Conservation (phyloP, 2,797 vertebrate genomes). For the Morus bassanus region DNA sequence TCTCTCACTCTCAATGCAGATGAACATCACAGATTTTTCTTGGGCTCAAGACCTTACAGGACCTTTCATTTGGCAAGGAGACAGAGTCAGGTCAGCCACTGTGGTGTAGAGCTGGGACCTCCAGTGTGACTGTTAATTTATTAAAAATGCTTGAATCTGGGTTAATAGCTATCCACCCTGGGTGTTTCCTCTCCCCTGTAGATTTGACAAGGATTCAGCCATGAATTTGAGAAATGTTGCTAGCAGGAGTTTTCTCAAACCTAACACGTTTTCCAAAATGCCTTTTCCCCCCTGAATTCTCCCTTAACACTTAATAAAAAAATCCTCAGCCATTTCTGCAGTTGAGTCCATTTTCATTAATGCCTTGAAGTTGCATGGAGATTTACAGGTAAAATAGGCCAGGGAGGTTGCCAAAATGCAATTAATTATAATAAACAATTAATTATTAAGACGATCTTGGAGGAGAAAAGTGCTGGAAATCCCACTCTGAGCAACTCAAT, state of each 20-base stretch:
- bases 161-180: neutral
- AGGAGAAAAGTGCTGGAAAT: neutral
- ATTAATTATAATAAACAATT: neutral
- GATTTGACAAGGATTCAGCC: neutral
- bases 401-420: neutral
- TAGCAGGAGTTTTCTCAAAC: neutral
- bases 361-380: neutral
- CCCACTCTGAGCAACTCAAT: neutral
- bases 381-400: neutral
- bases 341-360: neutral
- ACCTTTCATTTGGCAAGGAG: neutral
- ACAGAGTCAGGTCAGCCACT: neutral
- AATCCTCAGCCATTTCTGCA: neutral
- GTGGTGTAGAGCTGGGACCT: neutral
- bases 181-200: neutral
- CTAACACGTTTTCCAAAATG: neutral
- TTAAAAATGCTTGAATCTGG: neutral
- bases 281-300: neutral
- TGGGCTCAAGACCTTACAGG: neutral
- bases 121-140: neutral
- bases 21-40: accelerated
- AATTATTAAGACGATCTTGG: neutral
- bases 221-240: neutral
- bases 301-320: neutral
- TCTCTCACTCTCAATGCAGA: neutral